A percentile compares a stretch with the other conserved stretches of the same genome.
These are phyloP conservation scores for Phorcus lineatus DNA, from an alignment of 2,888 invertebrate genomes.

Conservation along the genomic window DNA sequence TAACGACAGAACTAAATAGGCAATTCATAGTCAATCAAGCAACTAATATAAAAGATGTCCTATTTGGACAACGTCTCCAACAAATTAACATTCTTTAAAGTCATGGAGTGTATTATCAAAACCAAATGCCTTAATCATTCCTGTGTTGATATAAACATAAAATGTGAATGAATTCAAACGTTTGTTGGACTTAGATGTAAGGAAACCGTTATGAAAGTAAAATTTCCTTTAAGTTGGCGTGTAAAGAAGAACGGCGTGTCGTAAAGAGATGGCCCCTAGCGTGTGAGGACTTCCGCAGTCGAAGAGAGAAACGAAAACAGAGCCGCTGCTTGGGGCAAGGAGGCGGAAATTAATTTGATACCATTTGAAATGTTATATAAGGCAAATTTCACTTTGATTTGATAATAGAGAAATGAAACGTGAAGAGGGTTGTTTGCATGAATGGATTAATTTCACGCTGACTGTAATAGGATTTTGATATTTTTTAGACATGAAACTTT, in stretches of 20 bases:
- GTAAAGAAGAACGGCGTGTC: not conserved
- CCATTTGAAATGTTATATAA: not conserved
- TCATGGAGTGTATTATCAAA: no score
- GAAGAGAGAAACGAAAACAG: not conserved
- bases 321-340: not conserved
- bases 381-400: no score
- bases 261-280: not conserved
- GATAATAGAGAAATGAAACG: no score
- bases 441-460: no score
- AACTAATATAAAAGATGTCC: not conserved
- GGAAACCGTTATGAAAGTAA: not conserved
- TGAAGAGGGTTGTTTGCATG: no score
- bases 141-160: not conserved
- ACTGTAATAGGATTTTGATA: no score
- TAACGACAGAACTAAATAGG: no score
- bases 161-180: not conserved
- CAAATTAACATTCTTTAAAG: no score
- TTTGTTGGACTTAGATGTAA: not conserved
- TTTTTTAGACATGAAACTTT: no score
- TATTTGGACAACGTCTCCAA: not conserved
- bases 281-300: not conserved
- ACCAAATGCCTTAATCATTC: not conserved
- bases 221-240: not conserved
- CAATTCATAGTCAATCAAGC: no score
- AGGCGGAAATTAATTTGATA: conserved; percentile 1